These are phyloP conservation scores for Lepidurus packardi DNA, from an alignment of 1,140 invertebrate species.

Conservation along the genomic window DNA sequence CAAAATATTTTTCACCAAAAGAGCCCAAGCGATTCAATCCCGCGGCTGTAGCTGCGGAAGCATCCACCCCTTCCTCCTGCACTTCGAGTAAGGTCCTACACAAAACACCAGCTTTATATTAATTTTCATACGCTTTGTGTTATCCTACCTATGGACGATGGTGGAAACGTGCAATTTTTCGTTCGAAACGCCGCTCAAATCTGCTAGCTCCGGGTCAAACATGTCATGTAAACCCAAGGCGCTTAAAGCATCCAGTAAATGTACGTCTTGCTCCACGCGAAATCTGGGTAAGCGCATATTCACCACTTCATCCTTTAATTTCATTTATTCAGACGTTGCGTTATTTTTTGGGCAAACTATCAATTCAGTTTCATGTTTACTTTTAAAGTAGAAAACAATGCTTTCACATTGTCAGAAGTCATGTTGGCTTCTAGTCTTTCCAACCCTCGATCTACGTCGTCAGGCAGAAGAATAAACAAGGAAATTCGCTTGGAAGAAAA, in stretches of 20 bases:
- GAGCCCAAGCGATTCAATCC: conserved; percentile 40
- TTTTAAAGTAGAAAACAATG: conserved; percentile 42
- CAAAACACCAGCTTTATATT: conserved; percentile 28
- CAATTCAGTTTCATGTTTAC: conserved; percentile 34
- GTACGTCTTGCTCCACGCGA: conserved; percentile 36
- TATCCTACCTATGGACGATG: conserved; percentile 41
- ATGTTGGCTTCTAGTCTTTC: conserved; percentile 40
- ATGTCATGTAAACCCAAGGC: conserved; percentile 40
- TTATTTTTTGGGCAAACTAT: too few species aligned
- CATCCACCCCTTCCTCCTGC: conserved; percentile 40
- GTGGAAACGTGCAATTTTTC: conserved; percentile 38
- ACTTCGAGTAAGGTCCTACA: conserved; percentile 42
- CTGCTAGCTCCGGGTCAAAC: conserved; percentile 38
- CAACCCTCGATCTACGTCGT: conserved; percentile 40
- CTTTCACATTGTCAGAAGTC: conserved; percentile 41
- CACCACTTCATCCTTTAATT: conserved; percentile 42
- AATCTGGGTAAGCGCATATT: conserved; percentile 44
- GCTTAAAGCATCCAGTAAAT: conserved; percentile 39
- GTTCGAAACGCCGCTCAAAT: conserved; percentile 39
- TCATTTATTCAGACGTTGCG: too few species aligned
- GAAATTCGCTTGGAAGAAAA: conserved; percentile 40
- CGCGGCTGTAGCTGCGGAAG: conserved; percentile 39
- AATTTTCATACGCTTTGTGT: neutral
- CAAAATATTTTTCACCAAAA: conserved; percentile 44
- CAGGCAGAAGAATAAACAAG: conserved; percentile 44